A percentile compares a stretch with the other conserved stretches of the same genome.
Evolutionary conservation across 2,797 vertebrate genomes (phyloP).

Genomic region (Pempheris klunzingeri): DNA sequence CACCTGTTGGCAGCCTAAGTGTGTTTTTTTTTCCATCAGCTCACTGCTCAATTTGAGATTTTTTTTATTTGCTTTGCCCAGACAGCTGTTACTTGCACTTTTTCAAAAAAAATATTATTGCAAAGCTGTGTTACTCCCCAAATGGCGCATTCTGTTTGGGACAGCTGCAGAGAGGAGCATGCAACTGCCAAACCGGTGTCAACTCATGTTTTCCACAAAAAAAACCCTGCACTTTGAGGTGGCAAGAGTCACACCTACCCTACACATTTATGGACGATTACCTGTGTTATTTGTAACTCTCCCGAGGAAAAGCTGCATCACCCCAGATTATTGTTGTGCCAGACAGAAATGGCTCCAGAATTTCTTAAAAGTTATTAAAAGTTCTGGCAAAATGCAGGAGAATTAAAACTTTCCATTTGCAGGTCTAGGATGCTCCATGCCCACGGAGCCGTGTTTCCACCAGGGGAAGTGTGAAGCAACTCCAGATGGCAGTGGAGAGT

Average conservation of each 20-base stretch:
- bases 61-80: background rate
- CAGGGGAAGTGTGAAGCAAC: conserved; percentile 90
- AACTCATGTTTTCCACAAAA: conserved; percentile 61
- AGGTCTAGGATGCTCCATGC: conserved; percentile 92
- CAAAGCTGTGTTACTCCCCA: conserved; percentile 65
- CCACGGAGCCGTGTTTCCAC: conserved; percentile 90
- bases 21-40: background rate
- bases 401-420: conserved; percentile 70
- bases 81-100: conserved; percentile 41
- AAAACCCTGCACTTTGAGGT: conserved; percentile 68
- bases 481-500: conserved; percentile 89
- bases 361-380: conserved; percentile 13
- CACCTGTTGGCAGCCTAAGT: conserved; percentile 40
- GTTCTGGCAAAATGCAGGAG: conserved; percentile 35
- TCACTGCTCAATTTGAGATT: background rate
- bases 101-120: conserved; percentile 40
- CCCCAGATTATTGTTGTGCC: too few relatives aligned
- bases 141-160: conserved; percentile 58
- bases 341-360: background rate
- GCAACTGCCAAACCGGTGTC: conserved; percentile 61
- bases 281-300: conserved; percentile 22
- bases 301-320: conserved; percentile 17
- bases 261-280: conserved; percentile 43
- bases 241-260: conserved; percentile 72
- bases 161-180: conserved; percentile 63